A percentile compares a stretch with the other conserved stretches of the same genome.
Conservation (phyloP, 2,888 invertebrate species). For the Electrophaes corylata region DNA sequence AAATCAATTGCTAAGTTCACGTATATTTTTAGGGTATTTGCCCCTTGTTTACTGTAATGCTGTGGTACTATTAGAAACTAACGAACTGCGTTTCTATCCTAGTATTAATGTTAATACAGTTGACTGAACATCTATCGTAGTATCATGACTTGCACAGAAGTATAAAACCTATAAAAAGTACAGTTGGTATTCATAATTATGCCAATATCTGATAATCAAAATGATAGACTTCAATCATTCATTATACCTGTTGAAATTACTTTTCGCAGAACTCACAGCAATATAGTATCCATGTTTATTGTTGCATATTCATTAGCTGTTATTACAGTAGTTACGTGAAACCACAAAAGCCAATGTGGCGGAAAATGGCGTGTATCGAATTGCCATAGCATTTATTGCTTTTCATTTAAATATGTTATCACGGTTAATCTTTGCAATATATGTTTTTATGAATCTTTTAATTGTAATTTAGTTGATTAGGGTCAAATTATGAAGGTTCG, state of each 20-base stretch:
- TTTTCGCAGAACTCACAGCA: not conserved
- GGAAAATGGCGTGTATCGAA: conserved; percentile 2
- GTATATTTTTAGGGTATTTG: too few species aligned
- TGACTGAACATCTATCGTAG: too few species aligned
- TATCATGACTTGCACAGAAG: too few species aligned
- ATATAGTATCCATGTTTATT: not conserved
- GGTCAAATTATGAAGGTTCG: too few species aligned
- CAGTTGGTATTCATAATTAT: not conserved
- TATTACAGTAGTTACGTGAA: conserved; percentile 12
- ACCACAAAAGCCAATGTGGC: conserved; percentile 13
- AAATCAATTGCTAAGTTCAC: too few species aligned
- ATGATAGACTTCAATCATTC: not conserved
- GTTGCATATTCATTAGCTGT: conserved; percentile 4
- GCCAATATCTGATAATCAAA: not conserved
- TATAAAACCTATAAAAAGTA: not conserved
- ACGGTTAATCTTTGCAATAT: conserved; percentile 1
- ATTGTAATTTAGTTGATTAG: not conserved
- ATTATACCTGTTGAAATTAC: not conserved
- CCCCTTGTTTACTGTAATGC: too few species aligned
- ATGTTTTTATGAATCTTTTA: not conserved
- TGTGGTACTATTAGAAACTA: too few species aligned
- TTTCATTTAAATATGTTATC: conserved; percentile 11
- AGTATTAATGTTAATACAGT: too few species aligned
- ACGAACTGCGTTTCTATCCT: too few species aligned
- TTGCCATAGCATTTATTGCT: conserved; percentile 7